Evolutionary conservation across 2,888 invertebrate genomes (phyloP).

Genomic region (Hydropsyche betteni): DNA sequence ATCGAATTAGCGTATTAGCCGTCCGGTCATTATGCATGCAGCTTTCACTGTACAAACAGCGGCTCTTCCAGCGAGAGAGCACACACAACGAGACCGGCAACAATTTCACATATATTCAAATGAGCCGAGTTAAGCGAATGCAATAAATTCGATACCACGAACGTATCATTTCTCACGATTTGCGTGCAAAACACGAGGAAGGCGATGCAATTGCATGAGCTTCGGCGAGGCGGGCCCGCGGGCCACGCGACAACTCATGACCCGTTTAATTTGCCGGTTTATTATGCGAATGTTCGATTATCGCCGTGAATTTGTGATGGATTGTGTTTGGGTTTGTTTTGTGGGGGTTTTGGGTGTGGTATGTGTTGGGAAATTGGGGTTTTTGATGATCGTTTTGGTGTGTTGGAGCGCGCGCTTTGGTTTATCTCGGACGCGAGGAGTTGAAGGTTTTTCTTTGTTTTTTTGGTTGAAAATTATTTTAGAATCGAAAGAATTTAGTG

Average conservation of each 20-base stretch:
- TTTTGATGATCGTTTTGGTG: too few relatives aligned
- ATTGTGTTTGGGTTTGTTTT: too few relatives aligned
- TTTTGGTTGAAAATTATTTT: too few relatives aligned
- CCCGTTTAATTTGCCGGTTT: too few relatives aligned
- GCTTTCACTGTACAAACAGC: not conserved
- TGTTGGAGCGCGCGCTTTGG: too few relatives aligned
- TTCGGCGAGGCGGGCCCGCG: not conserved
- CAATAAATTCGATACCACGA: slow-evolving; percentile 42
- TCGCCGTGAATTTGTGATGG: not conserved
- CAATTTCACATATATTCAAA: slow-evolving; percentile 42
- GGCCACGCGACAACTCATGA: slow-evolving; percentile 31
- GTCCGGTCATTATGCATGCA: not conserved
- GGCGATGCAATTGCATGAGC: not conserved
- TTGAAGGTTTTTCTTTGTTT: too few relatives aligned
- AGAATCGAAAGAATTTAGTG: too few relatives aligned
- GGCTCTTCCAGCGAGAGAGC: too few relatives aligned
- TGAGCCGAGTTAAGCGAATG: slow-evolving; percentile 30
- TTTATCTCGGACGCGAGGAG: too few relatives aligned
- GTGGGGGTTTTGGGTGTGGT: too few relatives aligned
- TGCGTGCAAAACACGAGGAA: slow-evolving; percentile 38
- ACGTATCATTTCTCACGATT: slow-evolving; percentile 43
- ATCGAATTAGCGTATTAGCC: not conserved
- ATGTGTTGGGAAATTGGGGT: too few relatives aligned
- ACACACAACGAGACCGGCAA: slow-evolving; percentile 17
- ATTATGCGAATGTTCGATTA: slow-evolving; percentile 7